These are phyloP conservation scores for Sarcophaga subvicina DNA, from an alignment of 2,888 invertebrate genomes.

Conservation along the genomic window DNA sequence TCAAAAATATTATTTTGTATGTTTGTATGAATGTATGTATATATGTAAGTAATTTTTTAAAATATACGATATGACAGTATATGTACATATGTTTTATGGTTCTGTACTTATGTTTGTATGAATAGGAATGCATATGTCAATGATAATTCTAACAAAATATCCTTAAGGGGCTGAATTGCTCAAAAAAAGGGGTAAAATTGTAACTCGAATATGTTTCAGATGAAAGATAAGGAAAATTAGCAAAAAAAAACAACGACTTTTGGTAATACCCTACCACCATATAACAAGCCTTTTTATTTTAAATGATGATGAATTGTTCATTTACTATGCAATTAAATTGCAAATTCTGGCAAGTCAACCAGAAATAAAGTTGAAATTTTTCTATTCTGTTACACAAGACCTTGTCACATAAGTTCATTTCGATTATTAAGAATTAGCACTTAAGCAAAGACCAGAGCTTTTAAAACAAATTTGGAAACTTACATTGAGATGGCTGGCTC, in stretches of 20 bases:
- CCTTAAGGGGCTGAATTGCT: slow-evolving; percentile 33
- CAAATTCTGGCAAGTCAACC: not conserved
- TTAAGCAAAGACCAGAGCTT: too few relatives aligned
- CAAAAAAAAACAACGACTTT: not conserved
- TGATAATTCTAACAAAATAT: slow-evolving; percentile 48
- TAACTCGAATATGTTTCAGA: not conserved
- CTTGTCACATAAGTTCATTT: too few relatives aligned
- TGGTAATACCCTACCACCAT: not conserved
- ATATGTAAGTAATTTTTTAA: not conserved
- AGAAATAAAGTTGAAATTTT: not conserved
- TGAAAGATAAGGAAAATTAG: not conserved
- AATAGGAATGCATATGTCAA: slow-evolving; percentile 55
- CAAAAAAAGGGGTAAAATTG: slow-evolving; percentile 2
- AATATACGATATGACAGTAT: not conserved
- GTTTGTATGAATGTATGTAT: not conserved
- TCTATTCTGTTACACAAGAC: too few relatives aligned
- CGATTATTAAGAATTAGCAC: too few relatives aligned
- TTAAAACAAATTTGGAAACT: too few relatives aligned
- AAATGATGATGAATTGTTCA: too few relatives aligned
- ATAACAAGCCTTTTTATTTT: not conserved
- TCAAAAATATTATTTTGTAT: slow-evolving; percentile 27
- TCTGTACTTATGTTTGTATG: not conserved
- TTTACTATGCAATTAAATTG: not conserved
- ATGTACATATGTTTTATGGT: not conserved
- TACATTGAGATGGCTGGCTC: too few relatives aligned